Base-by-base conservation (phyloP, 1,140 invertebrate species). In the Ptiloglossa arizonensis region DNA sequence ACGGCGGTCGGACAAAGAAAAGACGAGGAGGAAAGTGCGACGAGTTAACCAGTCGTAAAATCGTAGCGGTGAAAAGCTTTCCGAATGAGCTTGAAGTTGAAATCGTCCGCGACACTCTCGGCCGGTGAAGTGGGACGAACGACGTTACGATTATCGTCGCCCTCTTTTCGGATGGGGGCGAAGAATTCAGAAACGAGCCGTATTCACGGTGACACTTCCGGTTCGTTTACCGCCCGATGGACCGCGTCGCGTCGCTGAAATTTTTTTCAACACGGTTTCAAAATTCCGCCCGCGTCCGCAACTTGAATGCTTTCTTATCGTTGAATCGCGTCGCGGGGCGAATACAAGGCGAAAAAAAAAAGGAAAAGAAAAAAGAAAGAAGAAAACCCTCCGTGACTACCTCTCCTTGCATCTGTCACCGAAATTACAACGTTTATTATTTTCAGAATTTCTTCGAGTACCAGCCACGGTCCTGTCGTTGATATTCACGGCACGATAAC, bases 41-140 rank as follows among this genome's bases (percentile, higher is more conserved):
- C 46, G 27, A 19, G 35, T 57, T 48, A 63, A 76, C 48, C 59
- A 64, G 8, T 35, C 9, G 35, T 46, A 68, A 69, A 77, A 80
- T 70, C 59, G n/a, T 6, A 50, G 38, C 24, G n/a, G n/a, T 48
- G 35, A 9, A 32, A 56, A 59, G 41, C 27, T 64, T 17, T 68
- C 32, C 63, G 48, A 73, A 79, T 48, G 38, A 32, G 22, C 17
- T 15, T 79, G 46, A 13, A 38, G 13, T 44, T 59, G 22, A 80
- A 62, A 80, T 81, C 35, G 74, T 80, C 24, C 59, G 44, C 27
- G 5, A 24, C 22, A 19, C 63, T 48, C 29, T 69, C 52, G 29
- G 22, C 27, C 17, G 13, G n/a, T 27, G 27, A 52, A 80, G 27
- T 41, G n/a, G 27, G 41, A 24, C 38, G n/a, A 59, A 64, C 32